Evolutionary conservation across 2,797 vertebrate genomes (phyloP).

Genomic region (Clarias fuscus): DNA sequence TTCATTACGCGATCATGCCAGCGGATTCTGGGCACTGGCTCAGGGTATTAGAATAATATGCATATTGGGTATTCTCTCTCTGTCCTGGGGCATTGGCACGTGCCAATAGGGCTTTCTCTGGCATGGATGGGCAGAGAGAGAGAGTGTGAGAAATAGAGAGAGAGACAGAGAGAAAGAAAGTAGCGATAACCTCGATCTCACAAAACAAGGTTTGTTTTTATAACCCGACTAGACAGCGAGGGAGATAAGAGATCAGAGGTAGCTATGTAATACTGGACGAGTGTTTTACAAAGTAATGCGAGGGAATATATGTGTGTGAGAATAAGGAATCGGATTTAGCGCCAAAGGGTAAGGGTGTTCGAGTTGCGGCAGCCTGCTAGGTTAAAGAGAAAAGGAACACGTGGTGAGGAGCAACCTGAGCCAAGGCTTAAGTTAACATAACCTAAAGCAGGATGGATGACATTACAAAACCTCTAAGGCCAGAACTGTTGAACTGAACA

Average conservation of each 20-base stretch:
- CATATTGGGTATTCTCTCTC: conserved; percentile 77
- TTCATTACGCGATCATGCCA: conserved; percentile 85
- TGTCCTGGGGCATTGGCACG: conserved; percentile 73
- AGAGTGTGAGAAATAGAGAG: conserved; percentile 63
- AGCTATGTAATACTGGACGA: not conserved
- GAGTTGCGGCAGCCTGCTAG: not conserved
- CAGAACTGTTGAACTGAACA: conserved; percentile 13
- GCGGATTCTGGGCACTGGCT: conserved; percentile 82
- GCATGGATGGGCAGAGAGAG: conserved; percentile 67
- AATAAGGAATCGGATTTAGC: conserved; percentile 21
- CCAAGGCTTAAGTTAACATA: not conserved
- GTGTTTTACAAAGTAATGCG: conserved; percentile 1
- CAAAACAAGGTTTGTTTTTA: conserved; percentile 15
- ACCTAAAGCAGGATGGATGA: conserved; percentile 3
- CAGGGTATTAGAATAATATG: conserved; percentile 84
- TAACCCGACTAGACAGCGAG: not conserved
- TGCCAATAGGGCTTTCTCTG: conserved; percentile 72
- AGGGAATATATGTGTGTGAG: not conserved
- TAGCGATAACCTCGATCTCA: not conserved
- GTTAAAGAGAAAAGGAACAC: not conserved
- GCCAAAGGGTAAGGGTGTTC: not conserved
- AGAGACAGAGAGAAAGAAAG: conserved; percentile 34
- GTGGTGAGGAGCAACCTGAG: not conserved
- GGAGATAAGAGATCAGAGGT: conserved; percentile 15
- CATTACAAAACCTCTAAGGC: not conserved